Base-by-base conservation (phyloP, 2,888 invertebrate species). In the Notocelia uddmanniana region DNA sequence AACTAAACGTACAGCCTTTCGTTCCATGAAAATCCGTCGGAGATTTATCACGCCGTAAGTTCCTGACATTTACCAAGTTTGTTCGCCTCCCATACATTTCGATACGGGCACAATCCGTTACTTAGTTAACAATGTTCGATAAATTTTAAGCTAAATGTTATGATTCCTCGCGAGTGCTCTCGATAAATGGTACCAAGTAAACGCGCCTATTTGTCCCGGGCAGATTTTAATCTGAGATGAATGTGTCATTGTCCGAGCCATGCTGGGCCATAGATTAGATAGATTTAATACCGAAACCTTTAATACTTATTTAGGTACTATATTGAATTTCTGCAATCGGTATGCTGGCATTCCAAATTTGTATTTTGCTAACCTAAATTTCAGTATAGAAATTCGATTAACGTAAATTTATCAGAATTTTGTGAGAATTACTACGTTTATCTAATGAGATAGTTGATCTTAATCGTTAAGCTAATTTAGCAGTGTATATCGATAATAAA, bases 151-250 rank as follows among this genome's bases (percentile, higher is more conserved):
- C 62, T 72, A 67, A 76, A 74, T 64, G 76, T 76, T 76, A 75
- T 74, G 74, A 75, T 74, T 75, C 68, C 77, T 71, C 75, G 73
- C 74, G 74, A 75, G 73, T 75, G 67, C 77, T 71, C 75, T 72
- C 74, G 74, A 73, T 68, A 69, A 68, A 69, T 69, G 77, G 78
- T 77, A 74, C 77, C 75, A 76, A 77, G 77, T 79, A 81, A 85
- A 83, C 85, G 78, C 81, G 77, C 77, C 83, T 81, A 90, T 89
- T 89, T 89, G 88, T 89, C 85, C 79, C 74, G 80, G 80, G 83
- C 86, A 85, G 89, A 90, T 90, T 86, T 85, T 85, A 89, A 89
- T 89, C 88, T 86, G 48, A 81, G 82, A 85, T 84, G 83, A 87
- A 89, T 89, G 85, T 85, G 84, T 88, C 88, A 86, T 86, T 86